phyloP scores from a whole-genome alignment of 2,113 vertebrate species.

The Corythaixoides concolor region DNA sequence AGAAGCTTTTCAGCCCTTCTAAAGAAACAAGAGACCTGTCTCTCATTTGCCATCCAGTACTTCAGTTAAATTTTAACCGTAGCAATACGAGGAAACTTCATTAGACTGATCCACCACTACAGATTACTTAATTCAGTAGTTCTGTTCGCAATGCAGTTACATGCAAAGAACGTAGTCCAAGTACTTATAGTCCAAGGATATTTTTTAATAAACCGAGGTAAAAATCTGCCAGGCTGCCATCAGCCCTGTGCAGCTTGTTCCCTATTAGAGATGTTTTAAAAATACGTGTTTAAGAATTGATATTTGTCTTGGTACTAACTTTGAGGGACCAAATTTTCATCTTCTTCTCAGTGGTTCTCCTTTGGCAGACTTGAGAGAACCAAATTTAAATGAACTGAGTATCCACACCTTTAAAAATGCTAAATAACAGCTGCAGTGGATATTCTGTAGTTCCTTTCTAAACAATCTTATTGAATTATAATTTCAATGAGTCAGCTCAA shows the following conservation, averaged over 20 bases:
- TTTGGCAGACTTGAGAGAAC: not conserved
- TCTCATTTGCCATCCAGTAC: not conserved
- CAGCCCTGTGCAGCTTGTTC: not conserved
- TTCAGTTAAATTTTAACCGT: conserved; percentile 16
- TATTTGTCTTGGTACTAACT: not conserved
- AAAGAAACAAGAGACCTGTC: not conserved
- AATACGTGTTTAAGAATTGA: not conserved
- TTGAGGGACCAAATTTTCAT: not conserved
- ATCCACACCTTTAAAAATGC: not conserved
- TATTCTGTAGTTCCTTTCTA: not conserved
- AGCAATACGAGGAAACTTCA: not conserved
- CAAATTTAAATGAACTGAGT: not conserved
- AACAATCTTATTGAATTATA: not conserved
- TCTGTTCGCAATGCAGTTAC: fast-evolving
- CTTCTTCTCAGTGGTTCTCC: not conserved
- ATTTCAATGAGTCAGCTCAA: not conserved
- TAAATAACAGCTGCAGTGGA: not conserved
- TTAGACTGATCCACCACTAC: not conserved
- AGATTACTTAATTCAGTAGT: not conserved
- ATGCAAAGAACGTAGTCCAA: not conserved
- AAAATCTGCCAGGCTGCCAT: not conserved
- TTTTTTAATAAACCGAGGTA: not conserved
- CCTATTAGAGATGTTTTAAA: not conserved
- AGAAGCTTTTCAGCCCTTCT: not conserved
- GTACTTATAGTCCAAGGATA: not conserved